Evolutionary conservation across 2,888 invertebrate species (phyloP).

Genomic region (Calameuta idolon): DNA sequence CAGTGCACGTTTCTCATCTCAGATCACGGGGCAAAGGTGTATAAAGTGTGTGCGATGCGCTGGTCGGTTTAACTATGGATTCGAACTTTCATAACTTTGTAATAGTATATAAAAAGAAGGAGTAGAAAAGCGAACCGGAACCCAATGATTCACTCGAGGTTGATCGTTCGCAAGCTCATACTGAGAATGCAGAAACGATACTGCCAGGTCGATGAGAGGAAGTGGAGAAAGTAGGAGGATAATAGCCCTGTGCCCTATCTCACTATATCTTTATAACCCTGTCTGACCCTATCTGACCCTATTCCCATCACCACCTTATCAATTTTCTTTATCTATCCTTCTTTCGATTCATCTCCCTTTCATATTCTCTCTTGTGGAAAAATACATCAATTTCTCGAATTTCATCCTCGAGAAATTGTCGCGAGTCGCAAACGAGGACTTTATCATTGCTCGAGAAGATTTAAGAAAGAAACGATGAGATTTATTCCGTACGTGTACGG

Average conservation of each 20-base stretch:
- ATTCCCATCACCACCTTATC: background rate
- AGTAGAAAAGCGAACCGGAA: background rate
- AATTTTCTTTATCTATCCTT: background rate
- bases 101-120: background rate
- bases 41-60: slow-evolving; percentile 30
- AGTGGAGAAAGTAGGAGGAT: background rate
- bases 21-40: slow-evolving; percentile 43
- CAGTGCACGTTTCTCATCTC: slow-evolving; percentile 3
- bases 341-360: background rate
- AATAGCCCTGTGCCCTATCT: background rate
- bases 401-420: background rate
- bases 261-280: background rate
- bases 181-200: background rate
- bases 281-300: background rate
- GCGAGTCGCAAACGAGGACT: background rate
- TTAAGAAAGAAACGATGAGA: background rate
- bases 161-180: background rate
- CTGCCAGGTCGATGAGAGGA: background rate
- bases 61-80: slow-evolving; percentile 11
- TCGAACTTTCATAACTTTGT: slow-evolving; percentile 6
- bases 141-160: background rate
- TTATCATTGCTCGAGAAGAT: background rate
- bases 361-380: background rate
- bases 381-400: background rate
- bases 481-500: background rate